Base-by-base conservation (phyloP, 1,140 invertebrate species). In the Elymnias hypermnestra region DNA sequence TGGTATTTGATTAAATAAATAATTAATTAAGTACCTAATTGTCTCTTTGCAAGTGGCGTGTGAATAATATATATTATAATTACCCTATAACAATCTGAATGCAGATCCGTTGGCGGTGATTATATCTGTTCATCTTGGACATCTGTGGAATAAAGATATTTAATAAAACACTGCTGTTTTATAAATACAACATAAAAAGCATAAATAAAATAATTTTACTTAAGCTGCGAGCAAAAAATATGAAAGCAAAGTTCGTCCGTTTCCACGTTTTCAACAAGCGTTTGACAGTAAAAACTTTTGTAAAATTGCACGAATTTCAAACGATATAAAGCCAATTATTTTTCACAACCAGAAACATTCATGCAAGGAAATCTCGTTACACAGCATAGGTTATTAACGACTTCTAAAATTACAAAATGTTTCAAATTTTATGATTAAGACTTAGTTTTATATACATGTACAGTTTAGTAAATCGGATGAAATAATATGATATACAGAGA, bases 121-220 rank as follows among this genome's bases (percentile, higher is more conserved):
- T 86, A 90, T 72, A 89, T 89, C 71, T 86, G 85, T 76, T 90
- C 88, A 63, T 90, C 88, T 73, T 88, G 88, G 65, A 89, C 88
- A 88, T 90, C 89, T 90, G 88, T 67, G 61, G 82, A 87, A 79
- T 87, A 87, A 89, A 88, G 88, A 82, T 79, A 82, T 29, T 29
- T 82, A 73, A 70, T 38, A 25, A 18, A 10, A 13, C 29, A 13
- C 9, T 1, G 0, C 1, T 17, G 13, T 25, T 17, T n/a, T 9
- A 36, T 36, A 36, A 36, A 25, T 18, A 31, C 26, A 39, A 47
- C 19, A 47, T 12, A 15, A 44, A 45, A 47, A 47, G 43, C 43
- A 35, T 47, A 40, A 36, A 36, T 31, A n/a, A 36, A 19, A 15
- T 33, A 15, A 14, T 14, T 21, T 21, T 6, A 36, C 10, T 21